phyloP scores from a whole-genome alignment of 2,888 invertebrate species.

The Pharmacophagus antenor region DNA sequence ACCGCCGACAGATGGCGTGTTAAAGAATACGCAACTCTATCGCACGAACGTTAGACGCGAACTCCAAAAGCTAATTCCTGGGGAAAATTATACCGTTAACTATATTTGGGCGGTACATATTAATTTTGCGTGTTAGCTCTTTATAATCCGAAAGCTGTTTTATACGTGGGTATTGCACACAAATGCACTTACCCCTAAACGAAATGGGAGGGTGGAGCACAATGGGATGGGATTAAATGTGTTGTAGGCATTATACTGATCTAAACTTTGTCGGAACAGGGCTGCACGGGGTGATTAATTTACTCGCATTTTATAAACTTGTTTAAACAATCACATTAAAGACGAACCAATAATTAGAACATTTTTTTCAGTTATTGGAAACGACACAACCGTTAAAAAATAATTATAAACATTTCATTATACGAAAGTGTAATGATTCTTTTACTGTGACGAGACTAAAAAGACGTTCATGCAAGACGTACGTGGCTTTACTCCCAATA shows the following conservation, averaged over 20 bases:
- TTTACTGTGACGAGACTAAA: too few relatives aligned
- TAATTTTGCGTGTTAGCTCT: conserved; percentile 69
- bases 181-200: conserved; percentile 42
- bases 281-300: conserved; percentile 17
- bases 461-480: too few relatives aligned
- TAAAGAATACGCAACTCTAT: conserved; percentile 42
- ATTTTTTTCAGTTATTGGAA: not conserved
- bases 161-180: conserved; percentile 37
- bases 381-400: not conserved
- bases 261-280: conserved; percentile 46
- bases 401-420: not conserved
- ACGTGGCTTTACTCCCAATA: too few relatives aligned
- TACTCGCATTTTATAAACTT: not conserved
- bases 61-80: conserved; percentile 44
- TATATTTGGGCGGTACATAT: conserved; percentile 71
- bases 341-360: not conserved
- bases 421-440: too few relatives aligned
- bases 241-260: conserved; percentile 70
- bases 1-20: conserved; percentile 45
- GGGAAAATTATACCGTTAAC: conserved; percentile 60
- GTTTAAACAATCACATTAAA: not conserved
- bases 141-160: conserved; percentile 41
- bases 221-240: conserved; percentile 75
- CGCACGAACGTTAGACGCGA: conserved; percentile 37
- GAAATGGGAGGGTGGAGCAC: conserved; percentile 48